Base-by-base conservation (phyloP, 2,888 invertebrate species). In the Pocota personata region DNA sequence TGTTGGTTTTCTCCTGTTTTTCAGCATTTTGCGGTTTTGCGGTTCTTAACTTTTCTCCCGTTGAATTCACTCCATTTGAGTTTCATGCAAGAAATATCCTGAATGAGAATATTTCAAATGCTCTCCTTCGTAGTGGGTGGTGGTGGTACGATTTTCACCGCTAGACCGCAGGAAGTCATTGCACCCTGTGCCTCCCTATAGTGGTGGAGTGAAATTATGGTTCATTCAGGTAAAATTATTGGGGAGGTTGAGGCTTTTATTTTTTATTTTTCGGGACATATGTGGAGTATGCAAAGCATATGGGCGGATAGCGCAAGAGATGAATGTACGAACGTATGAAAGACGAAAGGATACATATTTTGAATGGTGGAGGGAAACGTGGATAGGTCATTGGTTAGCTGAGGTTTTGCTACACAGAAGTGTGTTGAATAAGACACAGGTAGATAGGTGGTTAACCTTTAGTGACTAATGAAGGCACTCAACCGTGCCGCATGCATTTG, bases 21-120 rank as follows among this genome's bases (percentile, higher is more conserved):
- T 12, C 40, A 14, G 55, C 58, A 66, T 57, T 75, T 66, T 75
- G 80, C 71, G 83, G 83, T 79, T 62, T 75, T 79, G 69, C 30
- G 84, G 84, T 60, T 80, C 58, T 84, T 80, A 84, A 80, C 69
- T 75, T 73, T 76, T 71, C 76, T 62, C 76, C 57, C 37, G 32
- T 48, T 50, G 76, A 82, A 76, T 82, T 82, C 82, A 69, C 77
- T 77, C 77, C 77, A 84, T 84, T 84, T 84, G 79, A 79, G 79
- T 48, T 84, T 79, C 69, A 79, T 67, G 78, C 67, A 73, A 57
- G 73, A 55, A 78, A 57, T 48, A 69, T 75, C 37, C 57, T 79
- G 57, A 79, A 75, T 75, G 62, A 21, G 64, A 76, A 77, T 77
- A 58, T 58, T 77, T 67, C 43, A 37, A 57, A 66, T 43, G 55